Base-by-base conservation (phyloP, 2,888 invertebrate species). In the Amphiduros pacificus region DNA sequence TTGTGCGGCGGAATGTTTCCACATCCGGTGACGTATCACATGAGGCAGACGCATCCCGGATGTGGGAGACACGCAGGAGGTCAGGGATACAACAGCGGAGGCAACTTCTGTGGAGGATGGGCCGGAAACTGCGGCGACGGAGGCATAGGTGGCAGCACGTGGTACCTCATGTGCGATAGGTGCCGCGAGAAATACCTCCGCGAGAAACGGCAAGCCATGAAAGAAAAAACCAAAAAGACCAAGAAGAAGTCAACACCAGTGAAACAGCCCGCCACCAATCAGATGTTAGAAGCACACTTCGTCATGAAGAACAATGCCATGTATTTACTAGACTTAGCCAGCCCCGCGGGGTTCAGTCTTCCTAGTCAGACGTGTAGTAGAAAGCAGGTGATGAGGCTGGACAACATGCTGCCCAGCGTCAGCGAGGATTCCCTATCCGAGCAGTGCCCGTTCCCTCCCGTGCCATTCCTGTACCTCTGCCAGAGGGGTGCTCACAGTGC, bases 271-370 rank as follows among this genome's bases (percentile, higher is more conserved):
- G 36, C 28, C 3, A 36, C 41, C 14, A 72, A 90, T 85, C 70
- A 86, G 73, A 44, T 73, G 73, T 79, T 83, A 77, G 85, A 87
- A 60, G 83, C 85, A 66, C 87, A 93, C 76, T 83, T 89, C 52
- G 87, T 91, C 4, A 91, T 97, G 87, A 91, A 91, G 73, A 94
- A 94, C 78, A 98, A 98, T 80, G 95, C 98, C 0, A 88, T 94
- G 82, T 98, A 97, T 79, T 84, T 98, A 14, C 85, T 98, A 63
- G 95, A 96, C 77, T 82, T 97, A 58, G 92, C 92, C 0, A 91
- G 93, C 66, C 88, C 91, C 1, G 88, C 89, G 2, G 87, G 87
- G 0, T 74, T 85, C 1, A 82, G 75, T 41, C 64, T 78, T 3
- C 79, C 80, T 9, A 69, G 70, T 57, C 44, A 55, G 61, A 28